A percentile compares a stretch with the other conserved stretches of the same genome.
These are phyloP conservation scores for Tenthredo amoena DNA, from an alignment of 2,888 invertebrate species.

Conservation along the genomic window DNA sequence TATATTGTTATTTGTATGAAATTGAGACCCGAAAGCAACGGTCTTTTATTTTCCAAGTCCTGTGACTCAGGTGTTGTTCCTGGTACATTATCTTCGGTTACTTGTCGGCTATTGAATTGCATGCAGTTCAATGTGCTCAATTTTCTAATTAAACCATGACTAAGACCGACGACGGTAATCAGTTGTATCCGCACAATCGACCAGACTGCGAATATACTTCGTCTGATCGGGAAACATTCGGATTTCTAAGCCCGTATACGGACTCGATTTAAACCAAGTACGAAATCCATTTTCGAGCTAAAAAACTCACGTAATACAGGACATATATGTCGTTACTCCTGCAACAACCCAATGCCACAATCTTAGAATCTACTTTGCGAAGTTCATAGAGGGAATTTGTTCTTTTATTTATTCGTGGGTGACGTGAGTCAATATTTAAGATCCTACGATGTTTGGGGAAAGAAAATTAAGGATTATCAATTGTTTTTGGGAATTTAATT, in stretches of 20 bases:
- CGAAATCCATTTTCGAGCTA: background rate
- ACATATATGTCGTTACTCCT: background rate
- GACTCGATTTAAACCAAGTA: background rate
- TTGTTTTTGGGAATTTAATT: conserved; percentile 1
- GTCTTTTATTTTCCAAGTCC: background rate
- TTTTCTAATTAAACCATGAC: background rate
- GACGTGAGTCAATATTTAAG: background rate
- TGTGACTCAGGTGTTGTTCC: background rate
- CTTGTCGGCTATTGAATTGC: background rate
- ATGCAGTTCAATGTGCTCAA: background rate
- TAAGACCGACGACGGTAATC: background rate
- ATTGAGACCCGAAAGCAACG: background rate
- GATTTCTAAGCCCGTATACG: background rate
- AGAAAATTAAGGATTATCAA: background rate
- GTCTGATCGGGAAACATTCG: background rate
- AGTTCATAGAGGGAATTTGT: too few species aligned
- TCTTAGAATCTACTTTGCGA: background rate
- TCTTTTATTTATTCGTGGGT: background rate
- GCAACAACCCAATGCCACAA: background rate
- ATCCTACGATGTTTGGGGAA: background rate
- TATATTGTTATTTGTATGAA: background rate
- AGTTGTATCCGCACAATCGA: background rate
- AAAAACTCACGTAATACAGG: background rate
- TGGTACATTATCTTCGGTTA: background rate
- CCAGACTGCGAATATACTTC: background rate